A percentile compares a stretch with the other conserved stretches of the same genome.
Conservation (phyloP, 2,797 vertebrate species). For the Sorex maritimensis region DNA sequence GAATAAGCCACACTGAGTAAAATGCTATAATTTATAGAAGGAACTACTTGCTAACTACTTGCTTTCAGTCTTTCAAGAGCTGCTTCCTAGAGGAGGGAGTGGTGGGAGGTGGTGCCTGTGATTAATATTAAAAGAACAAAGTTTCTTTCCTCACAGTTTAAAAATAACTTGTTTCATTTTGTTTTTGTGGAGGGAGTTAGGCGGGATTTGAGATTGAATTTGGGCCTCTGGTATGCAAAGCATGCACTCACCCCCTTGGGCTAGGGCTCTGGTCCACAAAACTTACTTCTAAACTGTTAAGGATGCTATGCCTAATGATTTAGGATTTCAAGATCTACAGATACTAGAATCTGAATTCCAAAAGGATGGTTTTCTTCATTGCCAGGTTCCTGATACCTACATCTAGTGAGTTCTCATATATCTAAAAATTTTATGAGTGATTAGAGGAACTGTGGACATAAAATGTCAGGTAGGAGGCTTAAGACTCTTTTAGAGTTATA, state of each 20-base stretch:
- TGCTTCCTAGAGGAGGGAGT: conserved; percentile 34
- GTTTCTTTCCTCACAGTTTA: background rate
- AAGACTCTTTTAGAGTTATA: conserved; percentile 54
- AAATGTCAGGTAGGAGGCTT: conserved; percentile 45
- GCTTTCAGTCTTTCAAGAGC: conserved; percentile 27
- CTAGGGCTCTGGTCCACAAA: no score
- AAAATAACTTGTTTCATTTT: no score
- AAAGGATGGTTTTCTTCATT: conserved; percentile 8
- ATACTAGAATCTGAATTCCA: background rate
- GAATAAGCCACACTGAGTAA: conserved; percentile 2
- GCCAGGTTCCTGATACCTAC: background rate
- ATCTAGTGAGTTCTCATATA: conserved; percentile 38
- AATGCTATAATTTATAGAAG: conserved; percentile 10
- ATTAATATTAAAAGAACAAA: background rate
- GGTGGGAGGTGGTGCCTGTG: background rate
- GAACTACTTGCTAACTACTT: background rate
- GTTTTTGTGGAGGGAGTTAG: no score
- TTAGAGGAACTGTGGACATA: conserved; percentile 36
- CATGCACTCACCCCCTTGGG: no score
- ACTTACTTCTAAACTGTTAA: conserved; percentile 20
- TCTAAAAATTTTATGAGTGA: conserved; percentile 40
- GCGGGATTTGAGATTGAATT: no score
- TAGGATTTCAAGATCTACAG: background rate
- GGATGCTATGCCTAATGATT: background rate
- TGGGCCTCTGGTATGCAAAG: no score